A percentile compares a stretch with the other conserved stretches of the same genome.
phyloP scores from a whole-genome alignment of 2,113 vertebrate genomes.

The Pheucticus melanocephalus region DNA sequence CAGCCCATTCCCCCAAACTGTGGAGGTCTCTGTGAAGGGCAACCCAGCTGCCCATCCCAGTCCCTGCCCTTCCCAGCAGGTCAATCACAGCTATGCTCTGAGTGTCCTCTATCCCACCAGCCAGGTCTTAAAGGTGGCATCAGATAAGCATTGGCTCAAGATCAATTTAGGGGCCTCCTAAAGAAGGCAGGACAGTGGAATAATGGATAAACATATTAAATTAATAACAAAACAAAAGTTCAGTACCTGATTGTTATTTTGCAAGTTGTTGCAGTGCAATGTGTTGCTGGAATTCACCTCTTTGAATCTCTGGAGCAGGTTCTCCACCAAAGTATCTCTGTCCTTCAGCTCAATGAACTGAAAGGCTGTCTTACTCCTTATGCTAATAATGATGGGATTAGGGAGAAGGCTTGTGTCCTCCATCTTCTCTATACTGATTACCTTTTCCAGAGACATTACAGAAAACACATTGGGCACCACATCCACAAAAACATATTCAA shows the following conservation, averaged over 20 bases:
- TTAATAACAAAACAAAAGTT: not conserved
- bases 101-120: not conserved
- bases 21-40: not conserved
- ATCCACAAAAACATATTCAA: not conserved
- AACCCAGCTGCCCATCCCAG: not conserved
- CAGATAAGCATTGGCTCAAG: not conserved
- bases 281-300: conserved; percentile 67
- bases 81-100: not conserved
- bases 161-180: not conserved
- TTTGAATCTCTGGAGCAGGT: conserved; percentile 75
- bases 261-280: conserved; percentile 9
- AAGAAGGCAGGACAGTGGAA: not conserved
- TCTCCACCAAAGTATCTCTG: conserved; percentile 83
- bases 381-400: conserved; percentile 88
- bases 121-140: not conserved
- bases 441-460: conserved; percentile 69
- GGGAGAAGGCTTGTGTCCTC: conserved; percentile 90
- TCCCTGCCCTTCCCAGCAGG: not conserved
- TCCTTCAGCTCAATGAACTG: conserved; percentile 92
- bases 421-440: conserved; percentile 91
- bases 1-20: not conserved
- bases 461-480: not conserved
- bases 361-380: conserved; percentile 89
- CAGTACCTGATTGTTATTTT: conserved; percentile 64
- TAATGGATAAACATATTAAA: not conserved